phyloP scores from a whole-genome alignment of 1,140 invertebrate species.

The Musca domestica region DNA sequence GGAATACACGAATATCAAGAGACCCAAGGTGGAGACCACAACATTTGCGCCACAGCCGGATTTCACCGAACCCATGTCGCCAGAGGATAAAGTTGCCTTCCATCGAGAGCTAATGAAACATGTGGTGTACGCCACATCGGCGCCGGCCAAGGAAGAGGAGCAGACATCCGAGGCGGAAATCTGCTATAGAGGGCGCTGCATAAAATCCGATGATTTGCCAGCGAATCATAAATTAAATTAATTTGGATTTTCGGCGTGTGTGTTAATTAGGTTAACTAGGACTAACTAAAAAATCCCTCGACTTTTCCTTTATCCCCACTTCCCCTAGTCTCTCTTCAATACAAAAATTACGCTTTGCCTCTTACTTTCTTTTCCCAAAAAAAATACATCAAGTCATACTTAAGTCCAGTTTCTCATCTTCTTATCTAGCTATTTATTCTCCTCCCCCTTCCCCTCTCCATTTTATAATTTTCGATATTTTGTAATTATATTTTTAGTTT shows the following conservation, averaged over 20 bases:
- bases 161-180: constrained; percentile 83
- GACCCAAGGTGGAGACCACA: constrained; percentile 36
- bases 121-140: constrained; percentile 63
- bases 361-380: too few relatives aligned
- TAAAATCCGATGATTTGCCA: constrained; percentile 63
- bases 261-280: too few relatives aligned
- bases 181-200: constrained; percentile 77
- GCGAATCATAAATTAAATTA: constrained; percentile 50
- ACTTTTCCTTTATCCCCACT: too few relatives aligned
- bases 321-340: too few relatives aligned
- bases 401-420: too few relatives aligned
- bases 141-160: constrained; percentile 58
- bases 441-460: too few relatives aligned
- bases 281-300: too few relatives aligned
- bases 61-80: constrained; percentile 26
- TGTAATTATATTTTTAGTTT: too few relatives aligned
- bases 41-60: constrained; percentile 34
- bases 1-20: constrained; percentile 50
- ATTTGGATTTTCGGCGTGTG: constrained; percentile 4
- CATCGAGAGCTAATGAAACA: constrained; percentile 53
- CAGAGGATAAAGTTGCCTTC: constrained; percentile 38
- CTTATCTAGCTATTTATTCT: too few relatives aligned
- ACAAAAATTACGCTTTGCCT: too few relatives aligned
- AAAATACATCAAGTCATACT: too few relatives aligned
- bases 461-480: too few relatives aligned